Conservation (phyloP, 2,113 vertebrate genomes). For the Etheostoma cragini region DNA sequence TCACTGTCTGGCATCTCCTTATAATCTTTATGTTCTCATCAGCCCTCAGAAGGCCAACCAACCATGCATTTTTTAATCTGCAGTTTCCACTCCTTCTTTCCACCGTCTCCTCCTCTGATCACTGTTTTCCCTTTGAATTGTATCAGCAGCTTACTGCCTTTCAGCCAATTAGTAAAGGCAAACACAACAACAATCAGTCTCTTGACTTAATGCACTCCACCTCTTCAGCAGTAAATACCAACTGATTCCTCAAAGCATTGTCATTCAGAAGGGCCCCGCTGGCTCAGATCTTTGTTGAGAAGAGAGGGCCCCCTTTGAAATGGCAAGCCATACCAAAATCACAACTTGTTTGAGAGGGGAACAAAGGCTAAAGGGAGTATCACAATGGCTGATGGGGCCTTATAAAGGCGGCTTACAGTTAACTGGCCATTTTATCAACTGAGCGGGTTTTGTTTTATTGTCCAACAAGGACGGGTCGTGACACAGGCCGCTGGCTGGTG, state of each 20-base stretch:
- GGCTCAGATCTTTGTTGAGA: constrained; percentile 73
- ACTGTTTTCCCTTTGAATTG: constrained; percentile 66
- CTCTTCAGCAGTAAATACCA: constrained; percentile 79
- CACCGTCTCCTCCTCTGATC: constrained; percentile 63
- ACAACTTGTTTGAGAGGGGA: constrained; percentile 54
- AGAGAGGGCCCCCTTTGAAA: constrained; percentile 69
- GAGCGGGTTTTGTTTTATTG: constrained; percentile 60
- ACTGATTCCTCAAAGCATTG: constrained; percentile 73
- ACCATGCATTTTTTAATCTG: constrained; percentile 66
- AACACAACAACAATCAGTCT: constrained; percentile 78
- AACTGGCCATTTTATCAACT: constrained; percentile 51
- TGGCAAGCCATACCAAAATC: constrained; percentile 61
- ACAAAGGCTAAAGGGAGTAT: constrained; percentile 62
- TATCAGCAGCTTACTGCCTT: constrained; percentile 73
- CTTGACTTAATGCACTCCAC: constrained; percentile 75
- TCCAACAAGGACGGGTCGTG: constrained; percentile 32
- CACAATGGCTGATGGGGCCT: constrained; percentile 59
- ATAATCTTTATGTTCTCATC: constrained; percentile 71
- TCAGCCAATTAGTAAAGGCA: constrained; percentile 80
- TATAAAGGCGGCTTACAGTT: constrained; percentile 71
- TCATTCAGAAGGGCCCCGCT: constrained; percentile 73
- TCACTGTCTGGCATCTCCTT: constrained; percentile 66
- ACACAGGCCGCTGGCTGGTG: constrained; percentile 2
- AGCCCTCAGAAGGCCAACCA: constrained; percentile 61
- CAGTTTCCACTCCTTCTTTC: constrained; percentile 62